Conservation (phyloP, 2,888 invertebrate genomes). For the Venusia cambrica region DNA sequence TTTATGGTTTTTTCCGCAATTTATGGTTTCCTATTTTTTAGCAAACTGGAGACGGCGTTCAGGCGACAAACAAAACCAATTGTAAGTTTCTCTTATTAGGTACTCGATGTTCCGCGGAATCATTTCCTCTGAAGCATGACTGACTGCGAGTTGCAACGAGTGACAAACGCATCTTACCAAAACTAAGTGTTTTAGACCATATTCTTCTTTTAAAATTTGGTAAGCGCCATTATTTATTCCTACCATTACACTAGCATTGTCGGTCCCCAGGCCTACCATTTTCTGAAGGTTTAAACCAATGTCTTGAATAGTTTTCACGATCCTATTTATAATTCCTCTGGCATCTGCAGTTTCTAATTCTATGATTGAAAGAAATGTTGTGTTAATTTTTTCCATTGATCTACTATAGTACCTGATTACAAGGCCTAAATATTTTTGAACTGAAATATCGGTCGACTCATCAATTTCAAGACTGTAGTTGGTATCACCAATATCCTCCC, state of each 20-base stretch:
- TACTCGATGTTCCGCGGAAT: constrained; percentile 24
- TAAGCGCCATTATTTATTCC: constrained; percentile 37
- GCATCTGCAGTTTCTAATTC: constrained; percentile 24
- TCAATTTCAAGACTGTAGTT: constrained; percentile 21
- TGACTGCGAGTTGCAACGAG: constrained; percentile 32
- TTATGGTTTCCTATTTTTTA: constrained; percentile 35
- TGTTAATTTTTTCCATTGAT: constrained; percentile 18
- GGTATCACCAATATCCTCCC: constrained; percentile 22
- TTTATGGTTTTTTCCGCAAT: constrained; percentile 36
- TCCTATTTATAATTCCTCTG: no score
- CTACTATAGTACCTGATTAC: constrained; percentile 21
- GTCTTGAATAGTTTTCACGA: no score
- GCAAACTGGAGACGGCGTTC: constrained; percentile 33
- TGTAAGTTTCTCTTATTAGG: constrained; percentile 36
- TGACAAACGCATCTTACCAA: constrained; percentile 18
- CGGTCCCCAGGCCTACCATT: constrained; percentile 36
- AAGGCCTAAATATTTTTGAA: constrained; percentile 20
- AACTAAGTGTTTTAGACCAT: constrained; percentile 31
- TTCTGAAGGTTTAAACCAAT: no score
- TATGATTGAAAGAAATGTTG: constrained; percentile 21
- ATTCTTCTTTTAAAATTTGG: constrained; percentile 26
- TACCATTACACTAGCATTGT: constrained; percentile 44
- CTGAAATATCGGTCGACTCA: constrained; percentile 25
- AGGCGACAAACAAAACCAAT: constrained; percentile 39
- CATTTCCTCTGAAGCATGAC: constrained; percentile 34